Evolutionary conservation across 2,888 invertebrate species (phyloP).

Genomic region (Parnassius orleans): DNA sequence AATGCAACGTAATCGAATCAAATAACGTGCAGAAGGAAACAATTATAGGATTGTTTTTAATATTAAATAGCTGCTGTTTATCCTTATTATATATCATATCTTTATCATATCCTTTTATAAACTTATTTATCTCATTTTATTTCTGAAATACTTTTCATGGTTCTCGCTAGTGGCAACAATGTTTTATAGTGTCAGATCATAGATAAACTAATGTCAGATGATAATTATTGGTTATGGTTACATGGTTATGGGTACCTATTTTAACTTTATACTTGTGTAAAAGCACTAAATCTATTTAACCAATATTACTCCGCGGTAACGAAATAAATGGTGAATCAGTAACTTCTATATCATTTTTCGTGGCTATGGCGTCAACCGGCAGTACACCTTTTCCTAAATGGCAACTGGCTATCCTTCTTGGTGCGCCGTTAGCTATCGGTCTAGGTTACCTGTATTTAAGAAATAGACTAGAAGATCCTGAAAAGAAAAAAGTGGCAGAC

Average conservation of each 20-base stretch:
- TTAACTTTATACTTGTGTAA: conserved; percentile 50
- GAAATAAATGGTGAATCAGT: conserved; percentile 66
- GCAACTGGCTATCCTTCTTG: conserved; percentile 92
- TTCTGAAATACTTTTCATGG: no score
- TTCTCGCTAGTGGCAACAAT: neutral
- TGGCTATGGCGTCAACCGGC: conserved; percentile 71
- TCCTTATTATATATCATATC: no score
- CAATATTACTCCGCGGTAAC: conserved; percentile 43
- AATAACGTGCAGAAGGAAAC: no score
- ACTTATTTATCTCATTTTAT: no score
- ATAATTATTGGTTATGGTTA: conserved; percentile 35
- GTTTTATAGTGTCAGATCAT: neutral
- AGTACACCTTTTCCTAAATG: conserved; percentile 87
- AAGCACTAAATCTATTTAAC: conserved; percentile 51
- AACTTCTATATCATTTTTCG: conserved; percentile 36
- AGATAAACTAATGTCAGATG: conserved; percentile 31
- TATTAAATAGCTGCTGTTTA: no score
- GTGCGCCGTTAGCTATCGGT: conserved; percentile 91
- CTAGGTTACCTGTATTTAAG: conserved; percentile 89
- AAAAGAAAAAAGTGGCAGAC: conserved; percentile 76
- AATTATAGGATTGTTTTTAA: no score
- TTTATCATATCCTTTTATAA: no score
- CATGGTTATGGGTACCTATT: conserved; percentile 34
- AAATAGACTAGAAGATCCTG: conserved; percentile 78
- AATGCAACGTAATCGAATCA: no score